Conservation (phyloP, 1,140 invertebrate species). For the Sitobion miscanthi region DNA sequence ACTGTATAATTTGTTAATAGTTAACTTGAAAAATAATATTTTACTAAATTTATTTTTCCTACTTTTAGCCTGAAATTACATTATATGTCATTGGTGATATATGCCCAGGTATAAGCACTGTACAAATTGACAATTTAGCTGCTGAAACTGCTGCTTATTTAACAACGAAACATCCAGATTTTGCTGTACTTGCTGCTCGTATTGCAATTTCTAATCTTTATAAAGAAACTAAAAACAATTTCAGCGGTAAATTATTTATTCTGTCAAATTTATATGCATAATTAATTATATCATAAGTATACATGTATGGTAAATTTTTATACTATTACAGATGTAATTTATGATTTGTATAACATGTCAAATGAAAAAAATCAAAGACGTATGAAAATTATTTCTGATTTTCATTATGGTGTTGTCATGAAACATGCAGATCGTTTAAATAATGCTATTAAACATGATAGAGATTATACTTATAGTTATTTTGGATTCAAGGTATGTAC, state of each 20-base stretch:
- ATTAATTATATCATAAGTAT: neutral
- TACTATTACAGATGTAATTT: slow-evolving; percentile 83
- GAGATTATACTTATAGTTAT: slow-evolving; percentile 97
- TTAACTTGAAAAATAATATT: neutral
- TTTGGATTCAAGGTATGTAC: slow-evolving; percentile 91
- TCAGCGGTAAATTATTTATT: slow-evolving; percentile 74
- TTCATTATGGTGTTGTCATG: slow-evolving; percentile 83
- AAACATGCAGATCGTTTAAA: slow-evolving; percentile 88
- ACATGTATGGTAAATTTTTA: slow-evolving; percentile 32
- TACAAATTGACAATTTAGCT: slow-evolving; percentile 95
- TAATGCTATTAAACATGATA: slow-evolving; percentile 95
- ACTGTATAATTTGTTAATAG: neutral
- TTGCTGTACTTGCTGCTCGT: slow-evolving; percentile 92
- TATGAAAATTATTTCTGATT: slow-evolving; percentile 86
- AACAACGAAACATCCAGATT: slow-evolving; percentile 97
- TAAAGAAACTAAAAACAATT: slow-evolving; percentile 92
- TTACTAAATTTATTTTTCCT: neutral
- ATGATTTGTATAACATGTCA: slow-evolving; percentile 80
- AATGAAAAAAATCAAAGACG: slow-evolving; percentile 75
- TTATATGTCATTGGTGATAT: slow-evolving; percentile 91
- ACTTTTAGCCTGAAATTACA: slow-evolving; percentile 76
- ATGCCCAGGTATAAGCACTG: slow-evolving; percentile 94
- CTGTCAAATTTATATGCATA: neutral
- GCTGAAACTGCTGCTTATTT: slow-evolving; percentile 96
- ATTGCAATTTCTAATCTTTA: slow-evolving; percentile 97